These are phyloP conservation scores for Corythoichthys haematopterus DNA, from an alignment of 2,113 vertebrate genomes.

Conservation along the genomic window DNA sequence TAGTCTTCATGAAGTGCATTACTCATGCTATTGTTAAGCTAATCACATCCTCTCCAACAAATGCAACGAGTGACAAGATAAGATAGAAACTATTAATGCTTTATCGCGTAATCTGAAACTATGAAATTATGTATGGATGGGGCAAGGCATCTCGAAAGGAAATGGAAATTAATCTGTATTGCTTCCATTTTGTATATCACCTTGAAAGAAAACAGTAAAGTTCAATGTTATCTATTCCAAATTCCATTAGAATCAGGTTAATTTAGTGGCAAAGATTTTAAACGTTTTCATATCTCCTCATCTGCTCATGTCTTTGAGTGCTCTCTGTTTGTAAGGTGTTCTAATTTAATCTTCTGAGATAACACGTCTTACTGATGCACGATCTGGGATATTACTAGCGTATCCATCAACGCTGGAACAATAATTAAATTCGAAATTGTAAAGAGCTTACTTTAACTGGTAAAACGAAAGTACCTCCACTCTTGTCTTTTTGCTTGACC, in stretches of 20 bases:
- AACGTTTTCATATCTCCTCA: constrained; percentile 58
- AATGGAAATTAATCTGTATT: constrained; percentile 72
- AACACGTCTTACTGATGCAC: constrained; percentile 45
- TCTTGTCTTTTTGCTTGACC: constrained; percentile 11
- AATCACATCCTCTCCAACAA: constrained; percentile 78
- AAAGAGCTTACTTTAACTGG: constrained; percentile 15
- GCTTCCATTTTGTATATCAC: constrained; percentile 68
- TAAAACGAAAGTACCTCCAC: neutral
- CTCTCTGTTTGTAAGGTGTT: constrained; percentile 60
- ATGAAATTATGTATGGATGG: constrained; percentile 58
- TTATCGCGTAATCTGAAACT: constrained; percentile 73
- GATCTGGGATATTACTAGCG: constrained; percentile 53
- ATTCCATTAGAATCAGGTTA: constrained; percentile 78
- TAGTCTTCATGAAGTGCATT: constrained; percentile 71
- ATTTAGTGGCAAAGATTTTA: constrained; percentile 70
- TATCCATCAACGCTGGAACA: constrained; percentile 21
- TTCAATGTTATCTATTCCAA: constrained; percentile 72
- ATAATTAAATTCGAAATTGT: constrained; percentile 46
- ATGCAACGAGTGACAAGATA: constrained; percentile 76
- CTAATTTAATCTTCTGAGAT: constrained; percentile 58
- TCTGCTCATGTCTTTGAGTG: constrained; percentile 65
- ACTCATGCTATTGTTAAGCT: constrained; percentile 75
- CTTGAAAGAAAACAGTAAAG: constrained; percentile 77
- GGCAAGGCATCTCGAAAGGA: constrained; percentile 55
- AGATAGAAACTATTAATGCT: constrained; percentile 73